Percentiles rank a stretch among this genome's conserved stretches.
Evolutionary conservation across 2,113 vertebrate species (phyloP).

Genomic region (Neogobius melanostomus): DNA sequence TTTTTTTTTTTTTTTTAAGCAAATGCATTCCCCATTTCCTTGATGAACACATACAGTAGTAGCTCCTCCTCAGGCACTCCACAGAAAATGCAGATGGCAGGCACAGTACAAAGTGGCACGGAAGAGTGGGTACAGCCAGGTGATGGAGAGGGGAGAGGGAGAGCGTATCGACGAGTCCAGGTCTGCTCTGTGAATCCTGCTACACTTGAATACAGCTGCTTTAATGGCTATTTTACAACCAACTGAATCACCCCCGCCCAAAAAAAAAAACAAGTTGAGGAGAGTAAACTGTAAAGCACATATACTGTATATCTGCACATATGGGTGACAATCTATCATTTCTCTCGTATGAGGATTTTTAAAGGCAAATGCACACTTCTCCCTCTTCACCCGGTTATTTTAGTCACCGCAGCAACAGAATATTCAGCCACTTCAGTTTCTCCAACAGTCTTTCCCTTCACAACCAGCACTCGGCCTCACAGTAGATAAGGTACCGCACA

Average conservation of each 20-base stretch:
- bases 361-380: too few species aligned
- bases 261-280: background rate
- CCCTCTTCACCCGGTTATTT: background rate
- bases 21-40: conserved; percentile 40
- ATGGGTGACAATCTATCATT: too few species aligned
- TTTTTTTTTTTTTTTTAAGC: conserved; percentile 34
- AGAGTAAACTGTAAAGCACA: background rate
- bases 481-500: too few species aligned
- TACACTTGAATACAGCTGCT: conserved; percentile 28
- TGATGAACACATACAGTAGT: conserved; percentile 43
- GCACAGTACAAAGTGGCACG: conserved; percentile 14
- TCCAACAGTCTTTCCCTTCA: too few species aligned
- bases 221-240: background rate
- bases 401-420: background rate
- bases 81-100: conserved; percentile 15
- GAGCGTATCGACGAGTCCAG: conserved; percentile 21
- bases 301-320: background rate
- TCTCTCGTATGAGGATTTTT: too few species aligned
- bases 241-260: too few species aligned
- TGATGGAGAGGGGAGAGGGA: conserved; percentile 17
- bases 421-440: too few species aligned
- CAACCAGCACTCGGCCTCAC: too few species aligned
- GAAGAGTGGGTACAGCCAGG: conserved; percentile 21
- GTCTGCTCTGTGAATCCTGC: conserved; percentile 22
- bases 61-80: conserved; percentile 41